Percentiles rank a stretch among this genome's conserved stretches.
Conservation (phyloP, 2,113 vertebrate genomes). For the Paedocypris sp. region DNA sequence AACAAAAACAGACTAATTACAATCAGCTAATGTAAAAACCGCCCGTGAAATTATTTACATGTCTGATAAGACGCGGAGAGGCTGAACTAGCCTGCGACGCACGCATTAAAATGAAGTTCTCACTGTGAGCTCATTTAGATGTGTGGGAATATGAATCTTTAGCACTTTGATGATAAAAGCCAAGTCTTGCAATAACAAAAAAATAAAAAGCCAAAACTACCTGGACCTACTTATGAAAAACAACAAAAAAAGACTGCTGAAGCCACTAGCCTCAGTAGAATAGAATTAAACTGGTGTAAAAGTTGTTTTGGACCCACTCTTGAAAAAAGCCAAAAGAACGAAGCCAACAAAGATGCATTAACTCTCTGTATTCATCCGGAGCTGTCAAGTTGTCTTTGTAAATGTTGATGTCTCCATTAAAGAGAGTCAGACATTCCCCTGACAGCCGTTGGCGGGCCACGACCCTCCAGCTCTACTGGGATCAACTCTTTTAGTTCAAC, state of each 20-base stretch:
- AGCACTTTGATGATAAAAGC: conserved; percentile 4
- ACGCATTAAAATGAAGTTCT: too few species aligned
- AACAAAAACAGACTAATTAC: neutral
- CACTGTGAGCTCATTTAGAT: neutral
- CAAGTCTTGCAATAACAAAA: neutral
- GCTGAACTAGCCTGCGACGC: neutral
- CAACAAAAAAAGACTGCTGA: neutral
- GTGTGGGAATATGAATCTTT: conserved; percentile 15
- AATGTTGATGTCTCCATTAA: conserved; percentile 67
- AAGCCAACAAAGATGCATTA: conserved; percentile 30
- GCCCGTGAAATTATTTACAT: neutral
- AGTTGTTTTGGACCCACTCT: neutral
- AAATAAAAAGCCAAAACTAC: neutral
- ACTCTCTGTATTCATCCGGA: conserved; percentile 49
- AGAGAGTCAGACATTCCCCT: conserved; percentile 43
- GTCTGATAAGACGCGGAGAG: neutral
- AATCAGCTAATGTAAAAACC: neutral
- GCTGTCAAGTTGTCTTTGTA: conserved; percentile 68
- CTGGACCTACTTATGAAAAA: neutral
- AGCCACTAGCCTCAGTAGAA: neutral
- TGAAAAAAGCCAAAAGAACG: neutral
- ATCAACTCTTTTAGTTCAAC: conserved; percentile 20
- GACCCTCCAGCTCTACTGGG: conserved; percentile 46
- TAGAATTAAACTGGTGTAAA: neutral
- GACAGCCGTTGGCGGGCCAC: conserved; percentile 40